phyloP scores from a whole-genome alignment of 1,140 invertebrate species.

The Marisa cornuarietis region DNA sequence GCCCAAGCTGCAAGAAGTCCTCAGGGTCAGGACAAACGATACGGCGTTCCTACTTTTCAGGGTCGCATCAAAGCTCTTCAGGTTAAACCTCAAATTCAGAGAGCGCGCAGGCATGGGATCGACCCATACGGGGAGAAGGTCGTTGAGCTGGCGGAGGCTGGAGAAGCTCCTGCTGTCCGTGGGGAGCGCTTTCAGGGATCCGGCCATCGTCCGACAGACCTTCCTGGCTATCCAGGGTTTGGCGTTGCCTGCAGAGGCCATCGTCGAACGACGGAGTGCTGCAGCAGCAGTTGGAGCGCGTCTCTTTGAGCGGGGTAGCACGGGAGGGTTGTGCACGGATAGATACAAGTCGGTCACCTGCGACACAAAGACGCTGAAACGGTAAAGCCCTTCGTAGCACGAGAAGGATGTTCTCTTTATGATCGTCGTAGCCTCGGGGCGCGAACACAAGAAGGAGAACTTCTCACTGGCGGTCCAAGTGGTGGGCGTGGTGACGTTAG shows the following conservation, averaged over 20 bases:
- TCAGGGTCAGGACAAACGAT: not conserved
- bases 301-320: too few species aligned
- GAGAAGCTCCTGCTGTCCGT: not conserved
- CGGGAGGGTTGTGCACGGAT: not conserved
- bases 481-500: too few species aligned
- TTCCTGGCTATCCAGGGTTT: too few species aligned
- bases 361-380: not conserved
- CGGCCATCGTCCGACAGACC: not conserved
- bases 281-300: too few species aligned
- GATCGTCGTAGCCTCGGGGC: not conserved
- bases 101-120: not conserved
- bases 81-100: constrained; percentile 2
- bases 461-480: not conserved
- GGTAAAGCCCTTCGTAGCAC: constrained; percentile 4
- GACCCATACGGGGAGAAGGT: not conserved
- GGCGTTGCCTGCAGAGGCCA: not conserved
- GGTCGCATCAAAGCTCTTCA: not conserved
- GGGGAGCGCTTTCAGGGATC: not conserved
- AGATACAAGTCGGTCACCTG: constrained; percentile 5
- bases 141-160: not conserved
- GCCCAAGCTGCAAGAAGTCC: not conserved
- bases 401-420: not conserved
- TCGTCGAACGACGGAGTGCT: not conserved
- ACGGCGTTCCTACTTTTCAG: not conserved
- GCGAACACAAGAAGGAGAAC: not conserved